Conservation (phyloP, 2,113 vertebrate species). For the Microtus pennsylvanicus region DNA sequence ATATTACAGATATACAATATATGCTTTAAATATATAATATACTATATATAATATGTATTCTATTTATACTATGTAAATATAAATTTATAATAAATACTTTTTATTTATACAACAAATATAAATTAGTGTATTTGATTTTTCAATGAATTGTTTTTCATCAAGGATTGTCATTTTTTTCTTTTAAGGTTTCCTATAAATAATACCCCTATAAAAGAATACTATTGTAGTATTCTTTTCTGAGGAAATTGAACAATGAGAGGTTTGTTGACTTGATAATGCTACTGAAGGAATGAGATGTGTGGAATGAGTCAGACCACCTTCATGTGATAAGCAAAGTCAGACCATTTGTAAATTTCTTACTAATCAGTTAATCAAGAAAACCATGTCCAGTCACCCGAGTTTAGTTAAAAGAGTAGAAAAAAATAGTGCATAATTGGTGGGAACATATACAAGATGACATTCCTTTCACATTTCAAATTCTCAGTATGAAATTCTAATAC, state of each 20-base stretch:
- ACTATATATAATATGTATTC: not conserved
- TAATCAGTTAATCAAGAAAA: no score
- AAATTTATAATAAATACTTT: not conserved
- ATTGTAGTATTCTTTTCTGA: constrained; percentile 6
- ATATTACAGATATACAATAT: no score
- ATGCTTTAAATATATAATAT: no score
- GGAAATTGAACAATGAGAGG: constrained; percentile 39
- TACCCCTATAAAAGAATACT: not conserved
- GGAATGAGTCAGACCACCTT: no score
- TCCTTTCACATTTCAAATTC: no score
- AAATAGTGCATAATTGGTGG: no score
- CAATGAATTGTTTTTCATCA: constrained; percentile 42
- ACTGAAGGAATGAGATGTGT: not conserved
- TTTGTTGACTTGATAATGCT: constrained; percentile 50
- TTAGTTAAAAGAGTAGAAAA: no score
- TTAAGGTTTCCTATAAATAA: constrained; percentile 61
- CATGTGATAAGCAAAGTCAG: no score
- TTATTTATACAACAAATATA: constrained; percentile 32
- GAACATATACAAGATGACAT: no score
- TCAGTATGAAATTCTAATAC: no score
- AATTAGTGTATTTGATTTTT: constrained; percentile 64
- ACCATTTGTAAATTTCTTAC: no score
- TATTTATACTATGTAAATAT: constrained; percentile 12
- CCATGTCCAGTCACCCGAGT: no score
- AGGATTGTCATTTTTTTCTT: constrained; percentile 22